Conservation (phyloP, 2,888 invertebrate genomes). For the Carterocephalus palaemon region DNA sequence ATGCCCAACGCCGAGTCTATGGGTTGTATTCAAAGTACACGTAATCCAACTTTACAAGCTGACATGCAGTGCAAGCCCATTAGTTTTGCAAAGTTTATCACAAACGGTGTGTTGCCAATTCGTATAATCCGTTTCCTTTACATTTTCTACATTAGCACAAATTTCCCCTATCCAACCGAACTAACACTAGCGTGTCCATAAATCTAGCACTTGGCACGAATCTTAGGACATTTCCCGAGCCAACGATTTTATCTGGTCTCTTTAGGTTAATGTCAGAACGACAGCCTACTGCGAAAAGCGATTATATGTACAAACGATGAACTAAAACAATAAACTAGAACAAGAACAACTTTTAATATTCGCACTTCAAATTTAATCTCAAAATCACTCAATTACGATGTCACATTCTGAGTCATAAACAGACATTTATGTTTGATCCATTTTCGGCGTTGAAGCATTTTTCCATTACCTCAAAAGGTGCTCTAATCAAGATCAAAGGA, state of each 20-base stretch:
- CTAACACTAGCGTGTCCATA: constrained; percentile 20
- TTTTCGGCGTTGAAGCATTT: too few relatives aligned
- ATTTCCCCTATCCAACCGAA: constrained; percentile 20
- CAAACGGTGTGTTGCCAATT: not conserved
- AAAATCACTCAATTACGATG: too few relatives aligned
- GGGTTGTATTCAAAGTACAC: too few relatives aligned
- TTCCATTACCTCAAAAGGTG: too few relatives aligned
- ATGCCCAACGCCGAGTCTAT: too few relatives aligned
- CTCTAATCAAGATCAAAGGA: too few relatives aligned
- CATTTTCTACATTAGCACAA: constrained; percentile 13
- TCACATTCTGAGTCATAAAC: too few relatives aligned
- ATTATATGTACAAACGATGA: not conserved
- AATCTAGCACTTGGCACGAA: constrained; percentile 24
- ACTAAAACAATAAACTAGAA: too few relatives aligned
- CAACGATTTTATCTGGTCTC: constrained; percentile 19
- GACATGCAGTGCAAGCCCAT: constrained; percentile 1
- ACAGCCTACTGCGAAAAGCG: not conserved
- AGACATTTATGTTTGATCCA: too few relatives aligned
- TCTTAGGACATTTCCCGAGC: constrained; percentile 24
- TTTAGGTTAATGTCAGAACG: constrained; percentile 2
- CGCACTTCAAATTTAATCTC: too few relatives aligned
- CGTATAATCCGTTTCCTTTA: constrained; percentile 5
- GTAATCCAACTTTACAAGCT: not conserved
- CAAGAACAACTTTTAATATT: too few relatives aligned
- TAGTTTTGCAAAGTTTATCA: constrained; percentile 4